Evolutionary conservation across 2,888 invertebrate genomes (phyloP).

Genomic region (Drosophila colorata): DNA sequence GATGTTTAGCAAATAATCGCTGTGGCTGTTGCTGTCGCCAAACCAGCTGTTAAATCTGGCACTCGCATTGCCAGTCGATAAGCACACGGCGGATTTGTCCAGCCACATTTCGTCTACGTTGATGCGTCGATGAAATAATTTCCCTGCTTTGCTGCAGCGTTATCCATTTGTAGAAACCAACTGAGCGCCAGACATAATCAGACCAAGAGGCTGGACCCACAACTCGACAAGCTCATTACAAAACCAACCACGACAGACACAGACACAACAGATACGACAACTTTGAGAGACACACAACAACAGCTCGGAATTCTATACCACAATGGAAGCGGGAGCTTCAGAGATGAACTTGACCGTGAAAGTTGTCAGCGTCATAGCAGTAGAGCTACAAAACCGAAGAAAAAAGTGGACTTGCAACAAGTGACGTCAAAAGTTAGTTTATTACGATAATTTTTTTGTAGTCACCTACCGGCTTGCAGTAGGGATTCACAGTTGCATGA

Average conservation of each 20-base stretch:
- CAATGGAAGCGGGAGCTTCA: conserved; percentile 54
- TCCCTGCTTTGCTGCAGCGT: conserved; percentile 30
- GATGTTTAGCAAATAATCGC: conserved; percentile 63
- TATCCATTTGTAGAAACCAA: conserved; percentile 57
- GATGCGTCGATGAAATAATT: conserved; percentile 19
- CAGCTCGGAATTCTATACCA: conserved; percentile 59
- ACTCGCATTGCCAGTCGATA: conserved; percentile 52
- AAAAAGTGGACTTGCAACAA: conserved; percentile 65
- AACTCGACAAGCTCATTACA: conserved; percentile 34
- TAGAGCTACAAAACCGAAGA: conserved; percentile 14
- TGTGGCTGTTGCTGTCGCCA: conserved; percentile 12
- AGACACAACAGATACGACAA: background rate
- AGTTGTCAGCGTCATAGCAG: conserved; percentile 54
- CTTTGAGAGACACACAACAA: conserved; percentile 8
- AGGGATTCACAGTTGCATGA: conserved; percentile 67
- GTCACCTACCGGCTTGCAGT: conserved; percentile 29
- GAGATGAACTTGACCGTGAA: conserved; percentile 83
- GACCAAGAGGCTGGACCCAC: conserved; percentile 24
- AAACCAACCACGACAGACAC: conserved; percentile 23
- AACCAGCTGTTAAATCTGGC: conserved; percentile 43
- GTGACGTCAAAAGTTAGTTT: conserved; percentile 66
- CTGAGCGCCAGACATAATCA: conserved; percentile 41
- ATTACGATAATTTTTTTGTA: conserved; percentile 55
- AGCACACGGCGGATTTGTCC: conserved; percentile 52
- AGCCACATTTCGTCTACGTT: conserved; percentile 48